Base-by-base conservation (phyloP, 2,797 vertebrate species). In the Gorsachius magnificus region DNA sequence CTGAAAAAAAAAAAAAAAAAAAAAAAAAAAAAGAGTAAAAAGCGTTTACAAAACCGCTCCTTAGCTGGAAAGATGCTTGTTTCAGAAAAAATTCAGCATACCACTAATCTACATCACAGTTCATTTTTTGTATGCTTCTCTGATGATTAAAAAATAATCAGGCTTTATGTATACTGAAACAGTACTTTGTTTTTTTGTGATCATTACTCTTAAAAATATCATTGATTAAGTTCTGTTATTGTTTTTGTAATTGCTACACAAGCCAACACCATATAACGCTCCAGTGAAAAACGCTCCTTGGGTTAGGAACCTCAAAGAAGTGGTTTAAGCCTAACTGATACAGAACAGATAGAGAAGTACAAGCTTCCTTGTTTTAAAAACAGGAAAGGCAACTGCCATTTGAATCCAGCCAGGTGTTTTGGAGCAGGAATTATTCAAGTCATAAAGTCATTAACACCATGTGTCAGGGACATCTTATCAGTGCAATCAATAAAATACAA, bases 1-100 rank as follows among this genome's bases (percentile, higher is more conserved):
- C 99, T 99, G 83, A 41, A 41, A 41, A 41, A 96, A 96, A 74
- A 89, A 96, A 96, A 74, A 89, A 96, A 96, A 74, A 89, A n/a
- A 41, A 41, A 41, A 41, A 41, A 41, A 41, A 41, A 96, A 96
- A 74, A 89, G 11, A 83, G 36, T 7, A 76, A 60, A 56, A 85
- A 64, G 22, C 48, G 11, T 88, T 57, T 68, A 28, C 11, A 88
- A 50, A 65, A 58, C 10, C 8, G 41, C 16, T 56, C 11, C 43
- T 51, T 50, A 57, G 33, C 31, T 29, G 29, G 21, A 33, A 72
- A 41, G 54, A 35, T 36, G 19, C 31, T 48, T 29, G 7, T 26
- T 84, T 25, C 36, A 31, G 38, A 43, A 56, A 21, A 38, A n/a
- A 10, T 48, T 43, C 35, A 56, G 25, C 22, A 15, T 50, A n/a